Base-by-base conservation (phyloP, 2,113 vertebrate species). In the Pampusana beccarii region DNA sequence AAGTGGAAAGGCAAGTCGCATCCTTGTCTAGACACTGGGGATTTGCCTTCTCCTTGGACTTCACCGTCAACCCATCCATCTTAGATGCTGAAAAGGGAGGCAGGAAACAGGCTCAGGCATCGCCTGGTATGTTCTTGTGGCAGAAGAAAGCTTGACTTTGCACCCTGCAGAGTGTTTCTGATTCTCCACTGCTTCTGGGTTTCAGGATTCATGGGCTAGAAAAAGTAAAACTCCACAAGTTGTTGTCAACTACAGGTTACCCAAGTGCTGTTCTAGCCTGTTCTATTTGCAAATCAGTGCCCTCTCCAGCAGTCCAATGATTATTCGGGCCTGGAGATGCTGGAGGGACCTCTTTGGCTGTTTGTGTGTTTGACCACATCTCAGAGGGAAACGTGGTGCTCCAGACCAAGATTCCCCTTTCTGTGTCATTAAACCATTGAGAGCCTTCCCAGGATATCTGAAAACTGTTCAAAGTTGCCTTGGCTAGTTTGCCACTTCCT, bases 111-210 rank as follows among this genome's bases (percentile, higher is more conserved):
- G 61, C 9, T 38, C 24, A n/a, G 56, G 51, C 57, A 10, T 61
- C 4, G 1, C 21, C 25, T 69, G 17, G 5, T 36, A 0, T 20
- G 7, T 53, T 62, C 19, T 75, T 7, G 4, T 4, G 3, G 53
- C 19, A 77, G 29, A 69, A 61, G 24, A 70, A 21, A 51, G 20
- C 57, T 75, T 44, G 9, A 7, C 19, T 71, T 60, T 74, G n/a
- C 0, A 10, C 16, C 8, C 7, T 0, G 0, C 33, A 18, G 26
- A 19, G 14, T 0, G 0, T 71, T 86, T 82, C 48, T 66, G 28
- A 36, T 61, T 36, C 38, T 90, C 21, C 23, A 61, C 4, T 3
- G 1, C 34, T 57, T 56, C 15, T 8, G 7, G 5, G 16, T 80
- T 87, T 87, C 54, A 28, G 42, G 44, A 15, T 24, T 67, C 24